Evolutionary conservation across 2,888 invertebrate genomes (phyloP), one percentile per base, ranked within the genome.

Genomic region (Tenthredo scrophulariae): DNA sequence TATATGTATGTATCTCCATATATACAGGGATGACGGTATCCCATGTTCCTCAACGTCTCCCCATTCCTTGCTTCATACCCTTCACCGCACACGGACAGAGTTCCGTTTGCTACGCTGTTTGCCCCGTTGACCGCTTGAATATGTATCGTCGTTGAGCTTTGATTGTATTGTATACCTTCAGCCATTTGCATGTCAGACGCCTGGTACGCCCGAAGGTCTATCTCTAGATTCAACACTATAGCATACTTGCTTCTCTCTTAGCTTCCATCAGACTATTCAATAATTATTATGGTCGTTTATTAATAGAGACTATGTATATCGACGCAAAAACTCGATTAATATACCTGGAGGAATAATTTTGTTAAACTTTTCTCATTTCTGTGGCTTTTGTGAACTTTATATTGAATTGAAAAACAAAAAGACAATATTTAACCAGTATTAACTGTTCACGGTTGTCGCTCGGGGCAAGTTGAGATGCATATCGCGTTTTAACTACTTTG

Each of bases 81-180:
- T 67, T 67, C 67, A 54, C 18, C 50, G 54, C 77, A 54, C 54
- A 46, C 50, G 15, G 50, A 26, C 33, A 18, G 77, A 46, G 22
- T 54, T 67, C 83, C 67, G 70, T 83, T 83, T 46, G 83, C 83
- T 83, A 65, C 46, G 43, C 29, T 70, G 85, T 83, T 74, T 82
- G 80, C 85, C 74, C 50, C 82, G 87, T 88, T 89, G 89, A 89
- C 90, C 90, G 87, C 88, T 88, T 89, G 90, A 90, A 90, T 91
- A 89, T 89, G 89, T 90, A 90, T 90, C 89, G 87, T 84, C 80
- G 86, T 86, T 67, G 80, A 85, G 89, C 90, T 91, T 91, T 91
- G 91, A 91, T 91, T 91, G 89, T 89, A 89, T 70, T 67, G 26
- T 37, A 80, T 62, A 50, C n/a, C 86, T 84, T 87, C 22, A 26